Evolutionary conservation across 2,113 vertebrate genomes (phyloP).

Genomic region (Dasyprocta punctata): DNA sequence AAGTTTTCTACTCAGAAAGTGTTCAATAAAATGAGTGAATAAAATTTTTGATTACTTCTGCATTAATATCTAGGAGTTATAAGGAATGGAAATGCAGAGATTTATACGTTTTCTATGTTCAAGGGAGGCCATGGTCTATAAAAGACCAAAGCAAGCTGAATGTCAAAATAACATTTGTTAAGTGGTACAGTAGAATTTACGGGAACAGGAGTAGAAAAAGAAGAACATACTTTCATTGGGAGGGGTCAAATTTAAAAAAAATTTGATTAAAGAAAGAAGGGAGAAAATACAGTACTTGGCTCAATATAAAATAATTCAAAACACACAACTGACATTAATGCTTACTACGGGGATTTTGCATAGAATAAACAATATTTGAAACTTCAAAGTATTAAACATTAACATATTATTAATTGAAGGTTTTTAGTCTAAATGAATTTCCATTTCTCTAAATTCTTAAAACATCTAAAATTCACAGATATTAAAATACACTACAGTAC

Average conservation of each 20-base stretch:
- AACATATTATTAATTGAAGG: neutral
- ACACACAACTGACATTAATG: neutral
- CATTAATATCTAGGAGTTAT: neutral
- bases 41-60: neutral
- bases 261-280: neutral
- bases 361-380: neutral
- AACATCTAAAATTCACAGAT: neutral
- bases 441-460: constrained; percentile 35
- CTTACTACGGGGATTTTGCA: neutral
- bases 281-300: neutral
- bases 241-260: neutral
- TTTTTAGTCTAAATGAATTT: constrained; percentile 18
- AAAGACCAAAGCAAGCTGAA: constrained; percentile 36
- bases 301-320: constrained; percentile 28
- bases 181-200: neutral
- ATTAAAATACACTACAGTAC: constrained; percentile 32
- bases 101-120: neutral
- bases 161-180: neutral
- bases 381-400: neutral
- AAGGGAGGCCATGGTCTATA: neutral
- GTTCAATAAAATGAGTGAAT: neutral
- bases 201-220: neutral
- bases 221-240: neutral
- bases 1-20: neutral
- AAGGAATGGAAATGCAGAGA: neutral